Evolutionary conservation across 2,888 invertebrate species (phyloP).

Genomic region (Lochmaea crataegi): DNA sequence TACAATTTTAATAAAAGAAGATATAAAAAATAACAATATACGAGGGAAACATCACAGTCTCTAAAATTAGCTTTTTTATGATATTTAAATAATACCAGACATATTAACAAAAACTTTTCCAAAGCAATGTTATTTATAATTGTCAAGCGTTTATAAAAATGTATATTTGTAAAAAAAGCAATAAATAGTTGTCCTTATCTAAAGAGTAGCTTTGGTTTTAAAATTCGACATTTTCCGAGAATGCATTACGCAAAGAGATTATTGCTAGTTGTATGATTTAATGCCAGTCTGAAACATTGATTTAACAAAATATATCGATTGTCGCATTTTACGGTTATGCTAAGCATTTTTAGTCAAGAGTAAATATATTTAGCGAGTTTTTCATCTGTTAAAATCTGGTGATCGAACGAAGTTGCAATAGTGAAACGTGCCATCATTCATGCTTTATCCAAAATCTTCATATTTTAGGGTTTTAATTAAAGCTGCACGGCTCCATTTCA

Average conservation of each 20-base stretch:
- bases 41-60: conserved; percentile 28
- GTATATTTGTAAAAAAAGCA: not conserved
- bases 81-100: conserved; percentile 4
- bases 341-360: too few relatives aligned
- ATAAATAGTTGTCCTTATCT: conserved; percentile 1
- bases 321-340: not conserved
- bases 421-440: too few relatives aligned
- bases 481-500: too few relatives aligned
- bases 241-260: too few relatives aligned
- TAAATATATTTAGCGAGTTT: too few relatives aligned
- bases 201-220: not conserved
- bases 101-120: conserved; percentile 5
- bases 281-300: too few relatives aligned
- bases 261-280: too few relatives aligned
- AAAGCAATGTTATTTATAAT: not conserved
- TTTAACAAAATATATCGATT: too few relatives aligned
- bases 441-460: too few relatives aligned
- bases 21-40: conserved; percentile 25
- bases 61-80: conserved; percentile 14
- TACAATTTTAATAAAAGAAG: conserved; percentile 18
- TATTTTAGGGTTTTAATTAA: too few relatives aligned
- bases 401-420: too few relatives aligned
- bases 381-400: too few relatives aligned
- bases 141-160: not conserved
- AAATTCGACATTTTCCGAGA: not conserved